Percentiles rank a stretch among this genome's conserved stretches.
phyloP scores from a whole-genome alignment of 1,140 invertebrate genomes.

The Zaprionus inermis region DNA sequence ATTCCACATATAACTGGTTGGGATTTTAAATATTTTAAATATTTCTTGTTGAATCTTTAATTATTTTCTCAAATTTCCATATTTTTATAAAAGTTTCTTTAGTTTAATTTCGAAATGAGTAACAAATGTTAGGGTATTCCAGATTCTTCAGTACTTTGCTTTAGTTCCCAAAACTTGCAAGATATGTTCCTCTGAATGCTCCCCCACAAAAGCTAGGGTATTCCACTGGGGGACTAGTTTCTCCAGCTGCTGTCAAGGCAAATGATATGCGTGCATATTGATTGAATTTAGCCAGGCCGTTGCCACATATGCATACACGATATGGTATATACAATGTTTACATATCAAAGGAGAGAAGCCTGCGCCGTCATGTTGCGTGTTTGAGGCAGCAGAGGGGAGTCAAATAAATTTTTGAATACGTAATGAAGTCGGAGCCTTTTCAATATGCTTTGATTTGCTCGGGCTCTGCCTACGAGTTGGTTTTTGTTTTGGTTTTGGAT shows the following conservation, averaged over 20 bases:
- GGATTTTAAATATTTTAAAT: too few relatives aligned
- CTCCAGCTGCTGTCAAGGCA: conserved; percentile 14
- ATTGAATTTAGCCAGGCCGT: conserved; percentile 62
- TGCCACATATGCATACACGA: conserved; percentile 21
- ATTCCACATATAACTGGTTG: too few relatives aligned
- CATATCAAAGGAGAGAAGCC: conserved; percentile 34
- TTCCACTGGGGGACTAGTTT: not conserved
- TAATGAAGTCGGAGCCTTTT: conserved; percentile 62
- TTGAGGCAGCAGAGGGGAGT: conserved; percentile 1
- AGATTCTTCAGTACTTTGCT: not conserved
- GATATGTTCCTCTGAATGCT: not conserved
- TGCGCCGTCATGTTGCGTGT: conserved; percentile 22
- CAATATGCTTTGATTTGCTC: conserved; percentile 65
- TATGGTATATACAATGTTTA: conserved; percentile 13
- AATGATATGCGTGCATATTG: conserved; percentile 54
- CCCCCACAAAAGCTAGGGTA: not conserved
- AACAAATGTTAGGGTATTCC: too few relatives aligned
- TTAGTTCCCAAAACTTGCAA: not conserved
- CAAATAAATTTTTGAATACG: conserved; percentile 72
- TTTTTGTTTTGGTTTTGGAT: conserved; percentile 13
- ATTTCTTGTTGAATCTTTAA: too few relatives aligned
- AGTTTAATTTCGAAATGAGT: not conserved
- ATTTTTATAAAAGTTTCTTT: not conserved
- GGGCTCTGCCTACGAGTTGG: conserved; percentile 3
- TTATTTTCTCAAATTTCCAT: too few relatives aligned